phyloP scores from a whole-genome alignment of 2,113 vertebrate species.

The Aspidoscelis tigris region DNA sequence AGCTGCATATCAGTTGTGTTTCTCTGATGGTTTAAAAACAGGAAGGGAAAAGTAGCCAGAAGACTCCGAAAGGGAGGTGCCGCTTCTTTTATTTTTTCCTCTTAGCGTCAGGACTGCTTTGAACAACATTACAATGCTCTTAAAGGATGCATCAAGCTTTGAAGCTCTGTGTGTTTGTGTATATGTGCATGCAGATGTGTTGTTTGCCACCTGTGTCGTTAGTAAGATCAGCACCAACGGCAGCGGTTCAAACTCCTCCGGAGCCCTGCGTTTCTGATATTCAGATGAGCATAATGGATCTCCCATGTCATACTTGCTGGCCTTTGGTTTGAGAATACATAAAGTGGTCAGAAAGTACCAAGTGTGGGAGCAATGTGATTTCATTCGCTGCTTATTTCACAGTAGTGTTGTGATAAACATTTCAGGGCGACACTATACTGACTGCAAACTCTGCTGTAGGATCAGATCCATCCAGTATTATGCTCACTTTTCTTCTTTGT shows the following conservation, averaged over 20 bases:
- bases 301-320: background rate
- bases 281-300: background rate
- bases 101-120: background rate
- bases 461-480: background rate
- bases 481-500: background rate
- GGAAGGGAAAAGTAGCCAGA: conserved; percentile 35
- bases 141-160: background rate
- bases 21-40: conserved; percentile 54
- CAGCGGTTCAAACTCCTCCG: background rate
- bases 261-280: background rate
- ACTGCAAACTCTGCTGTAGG: background rate
- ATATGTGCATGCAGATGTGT: background rate
- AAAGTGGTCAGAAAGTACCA: background rate
- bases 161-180: no score
- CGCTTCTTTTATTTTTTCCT: background rate
- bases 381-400: background rate
- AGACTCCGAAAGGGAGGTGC: background rate
- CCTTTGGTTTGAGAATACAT: background rate
- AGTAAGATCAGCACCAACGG: background rate
- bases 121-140: background rate
- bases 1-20: conserved; percentile 52
- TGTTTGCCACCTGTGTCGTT: background rate
- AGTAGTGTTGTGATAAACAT: background rate
- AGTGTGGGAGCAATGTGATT: background rate
- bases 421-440: background rate